Evolutionary conservation across 2,797 vertebrate genomes (phyloP), one percentile per base, ranked within the genome.

Genomic region (Gallinago nigripennis): DNA sequence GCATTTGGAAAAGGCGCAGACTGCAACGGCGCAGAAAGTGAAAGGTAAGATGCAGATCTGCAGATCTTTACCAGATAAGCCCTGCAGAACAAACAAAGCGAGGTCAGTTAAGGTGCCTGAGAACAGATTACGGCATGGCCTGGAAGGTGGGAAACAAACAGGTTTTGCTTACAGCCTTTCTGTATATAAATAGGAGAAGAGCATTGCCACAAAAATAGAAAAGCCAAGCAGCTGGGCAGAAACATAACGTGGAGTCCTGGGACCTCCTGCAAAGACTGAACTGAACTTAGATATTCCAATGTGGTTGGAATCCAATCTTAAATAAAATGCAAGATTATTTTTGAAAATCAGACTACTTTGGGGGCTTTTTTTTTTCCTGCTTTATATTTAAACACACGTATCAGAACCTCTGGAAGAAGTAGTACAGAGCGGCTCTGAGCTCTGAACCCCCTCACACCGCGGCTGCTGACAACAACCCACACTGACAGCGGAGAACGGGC

Each of bases 351-450:
- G 48, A 7, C 33, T 20, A 21, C 46, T 8, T 45, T 10, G 0
- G 16, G 31, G 3, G 12, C 28, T 11, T 16, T 13, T 8, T 31
- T 18, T 60, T 12, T 8, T 30, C 9, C 19, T 23, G 37, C 37
- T 16, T 5, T 25, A 1, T 5, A 0, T 8, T 37, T 2, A 11
- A 37, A 2, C 30, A 2, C 2, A 2, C 4, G 3, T 5, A 19
- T 17, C 45, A 30, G 37, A 41, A 7, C 27, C 77, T 18, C 41
- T 7, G 33, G 28, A 43, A 7, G 15, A 12, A 24, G 45, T 64
- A 8, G 1, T 0, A 5, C 50, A 2, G 23, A 16, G 2, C 5
- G 31, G 69, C 56, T 24, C 21, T 0, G 12, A 27, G 73, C 51
- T 31, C 48, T 1, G 5, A 27, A 5, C 9, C 41, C 70, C 4